phyloP scores from a whole-genome alignment of 2,797 vertebrate species.

The Melanotaenia parkinsoni region DNA sequence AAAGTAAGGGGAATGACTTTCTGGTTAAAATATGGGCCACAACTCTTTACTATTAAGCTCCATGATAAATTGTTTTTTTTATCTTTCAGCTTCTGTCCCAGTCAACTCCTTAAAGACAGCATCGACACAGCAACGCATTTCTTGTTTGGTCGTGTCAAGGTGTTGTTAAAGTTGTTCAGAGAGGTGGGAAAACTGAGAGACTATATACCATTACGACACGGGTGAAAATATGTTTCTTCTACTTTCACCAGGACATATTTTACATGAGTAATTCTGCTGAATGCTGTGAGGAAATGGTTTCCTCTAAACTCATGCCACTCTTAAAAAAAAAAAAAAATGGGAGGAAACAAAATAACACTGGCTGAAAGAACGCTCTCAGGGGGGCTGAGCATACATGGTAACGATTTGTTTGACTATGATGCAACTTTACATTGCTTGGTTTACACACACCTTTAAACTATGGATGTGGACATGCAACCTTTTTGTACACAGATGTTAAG shows the following conservation, averaged over 20 bases:
- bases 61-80: conserved; percentile 34
- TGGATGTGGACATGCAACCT: neutral
- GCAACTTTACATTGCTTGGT: conserved; percentile 25
- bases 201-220: conserved; percentile 42
- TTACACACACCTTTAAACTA: conserved; percentile 11
- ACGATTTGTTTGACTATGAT: conserved; percentile 26
- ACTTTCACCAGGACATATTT: conserved; percentile 58
- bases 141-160: conserved; percentile 33
- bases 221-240: conserved; percentile 55
- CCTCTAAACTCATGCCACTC: conserved; percentile 58
- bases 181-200: conserved; percentile 49
- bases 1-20: conserved; percentile 30
- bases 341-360: conserved; percentile 47
- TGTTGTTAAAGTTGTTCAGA: conserved; percentile 41
- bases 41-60: conserved; percentile 18
- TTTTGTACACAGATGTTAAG: neutral
- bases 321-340: conserved; percentile 21
- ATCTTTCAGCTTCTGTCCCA: conserved; percentile 25
- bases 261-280: conserved; percentile 50
- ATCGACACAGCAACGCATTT: conserved; percentile 5
- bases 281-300: conserved; percentile 53
- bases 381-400: conserved; percentile 47
- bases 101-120: conserved; percentile 15
- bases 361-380: conserved; percentile 40
- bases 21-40: conserved; percentile 12